Evolutionary conservation across 2,113 vertebrate species (phyloP).

Genomic region (Tinamus guttatus): DNA sequence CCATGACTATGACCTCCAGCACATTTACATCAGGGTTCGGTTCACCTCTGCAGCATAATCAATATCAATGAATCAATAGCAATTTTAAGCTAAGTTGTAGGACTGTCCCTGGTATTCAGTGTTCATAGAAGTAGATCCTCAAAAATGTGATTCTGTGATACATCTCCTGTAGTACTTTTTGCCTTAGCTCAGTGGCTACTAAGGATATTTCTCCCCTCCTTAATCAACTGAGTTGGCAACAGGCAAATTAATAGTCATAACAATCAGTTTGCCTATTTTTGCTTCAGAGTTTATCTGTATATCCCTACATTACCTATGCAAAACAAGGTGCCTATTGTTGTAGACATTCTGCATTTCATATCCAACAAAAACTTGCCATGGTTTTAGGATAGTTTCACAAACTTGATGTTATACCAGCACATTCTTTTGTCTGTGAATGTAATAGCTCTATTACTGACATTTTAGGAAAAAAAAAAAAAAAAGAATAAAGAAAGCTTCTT

Average conservation of each 20-base stretch:
- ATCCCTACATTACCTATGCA: not conserved
- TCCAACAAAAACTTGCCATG: not conserved
- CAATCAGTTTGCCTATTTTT: not conserved
- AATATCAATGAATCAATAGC: not conserved
- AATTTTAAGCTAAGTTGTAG: not conserved
- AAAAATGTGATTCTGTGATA: not conserved
- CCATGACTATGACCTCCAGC: not conserved
- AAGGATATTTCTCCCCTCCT: not conserved
- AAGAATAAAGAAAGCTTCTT: not conserved
- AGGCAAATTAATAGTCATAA: not conserved
- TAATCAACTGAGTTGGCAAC: not conserved
- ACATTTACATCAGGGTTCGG: not conserved
- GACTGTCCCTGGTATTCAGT: not conserved
- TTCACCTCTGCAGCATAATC: not conserved
- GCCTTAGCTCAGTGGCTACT: not conserved
- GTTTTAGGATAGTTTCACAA: not conserved
- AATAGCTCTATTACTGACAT: not conserved
- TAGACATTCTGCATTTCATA: not conserved
- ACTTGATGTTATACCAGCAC: not conserved
- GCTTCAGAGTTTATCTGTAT: not conserved
- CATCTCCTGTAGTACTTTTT: rapidly evolving
- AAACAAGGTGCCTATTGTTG: not conserved
- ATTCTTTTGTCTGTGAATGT: not conserved
- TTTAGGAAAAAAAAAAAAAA: not conserved
- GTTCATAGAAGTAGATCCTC: not conserved